Evolutionary conservation across 2,888 invertebrate species (phyloP).

Genomic region (Nomada goodeniana): DNA sequence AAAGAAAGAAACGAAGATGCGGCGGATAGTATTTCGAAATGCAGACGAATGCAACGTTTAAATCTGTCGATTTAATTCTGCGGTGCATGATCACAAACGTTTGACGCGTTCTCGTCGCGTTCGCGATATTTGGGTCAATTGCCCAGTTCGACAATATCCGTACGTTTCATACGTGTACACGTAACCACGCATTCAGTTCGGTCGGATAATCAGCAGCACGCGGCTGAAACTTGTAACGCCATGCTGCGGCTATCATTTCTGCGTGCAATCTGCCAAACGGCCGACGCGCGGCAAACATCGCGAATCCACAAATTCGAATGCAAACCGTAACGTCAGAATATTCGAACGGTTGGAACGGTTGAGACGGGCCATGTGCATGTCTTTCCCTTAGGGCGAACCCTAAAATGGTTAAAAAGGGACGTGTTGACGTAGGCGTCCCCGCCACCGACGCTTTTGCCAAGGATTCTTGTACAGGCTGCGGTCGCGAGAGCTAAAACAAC

Average conservation of each 20-base stretch:
- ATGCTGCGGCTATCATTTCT: conserved; percentile 75
- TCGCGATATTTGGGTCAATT: conserved; percentile 4
- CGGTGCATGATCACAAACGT: no score
- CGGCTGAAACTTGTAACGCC: conserved; percentile 27
- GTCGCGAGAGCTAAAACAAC: no score
- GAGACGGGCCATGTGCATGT: no score
- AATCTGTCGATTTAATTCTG: neutral
- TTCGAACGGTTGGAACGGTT: no score
- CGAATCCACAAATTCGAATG: conserved; percentile 75
- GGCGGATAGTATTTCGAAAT: no score
- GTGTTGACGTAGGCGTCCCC: no score
- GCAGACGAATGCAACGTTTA: no score
- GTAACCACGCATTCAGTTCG: neutral
- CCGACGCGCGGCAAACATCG: conserved; percentile 77
- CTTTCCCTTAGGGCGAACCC: no score
- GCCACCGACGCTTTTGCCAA: no score
- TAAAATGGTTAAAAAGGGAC: no score
- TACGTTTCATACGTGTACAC: neutral
- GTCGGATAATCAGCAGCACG: neutral
- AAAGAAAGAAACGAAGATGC: neutral
- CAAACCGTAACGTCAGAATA: conserved; percentile 49
- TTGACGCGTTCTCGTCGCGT: neutral
- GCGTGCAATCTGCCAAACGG: conserved; percentile 72
- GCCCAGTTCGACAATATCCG: neutral
- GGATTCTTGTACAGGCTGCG: no score